These are phyloP conservation scores for Leptinotarsa defecta DNA, from an alignment of 1,140 invertebrate genomes.

Conservation along the genomic window DNA sequence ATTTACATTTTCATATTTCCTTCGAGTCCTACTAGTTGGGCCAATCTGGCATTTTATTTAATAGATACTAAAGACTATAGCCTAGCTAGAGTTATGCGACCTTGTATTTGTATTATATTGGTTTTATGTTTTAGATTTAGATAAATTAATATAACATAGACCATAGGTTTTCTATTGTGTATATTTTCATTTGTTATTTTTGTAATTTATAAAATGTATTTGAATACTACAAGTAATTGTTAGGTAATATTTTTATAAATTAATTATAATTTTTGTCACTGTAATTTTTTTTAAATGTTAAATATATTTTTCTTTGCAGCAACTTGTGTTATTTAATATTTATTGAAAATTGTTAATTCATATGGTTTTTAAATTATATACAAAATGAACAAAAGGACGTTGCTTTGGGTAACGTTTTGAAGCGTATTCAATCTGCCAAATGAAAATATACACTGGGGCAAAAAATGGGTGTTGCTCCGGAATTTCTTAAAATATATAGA, in stretches of 20 bases:
- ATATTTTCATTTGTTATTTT: constrained; percentile 43
- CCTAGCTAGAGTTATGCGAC: constrained; percentile 33
- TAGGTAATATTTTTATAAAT: constrained; percentile 19
- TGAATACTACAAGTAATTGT: constrained; percentile 18
- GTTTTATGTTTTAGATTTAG: constrained; percentile 41
- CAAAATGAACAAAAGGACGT: background rate
- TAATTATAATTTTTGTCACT: constrained; percentile 21
- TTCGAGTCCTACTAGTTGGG: constrained; percentile 34
- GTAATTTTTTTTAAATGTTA: constrained; percentile 29
- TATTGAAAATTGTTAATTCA: constrained; percentile 29
- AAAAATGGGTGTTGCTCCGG: constrained; percentile 1
- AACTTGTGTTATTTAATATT: constrained; percentile 31
- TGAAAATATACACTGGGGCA: constrained; percentile 30
- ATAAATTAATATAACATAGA: constrained; percentile 43
- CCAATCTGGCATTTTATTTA: constrained; percentile 32
- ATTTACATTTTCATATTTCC: constrained; percentile 37
- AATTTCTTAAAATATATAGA: constrained; percentile 20
- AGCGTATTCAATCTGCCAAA: constrained; percentile 10
- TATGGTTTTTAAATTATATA: constrained; percentile 11
- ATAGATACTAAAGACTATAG: constrained; percentile 37
- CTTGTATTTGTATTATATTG: constrained; percentile 44
- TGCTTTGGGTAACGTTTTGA: background rate
- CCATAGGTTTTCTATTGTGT: constrained; percentile 44
- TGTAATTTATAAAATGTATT: constrained; percentile 22
- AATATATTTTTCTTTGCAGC: constrained; percentile 30